Evolutionary conservation across 2,797 vertebrate genomes (phyloP).

Genomic region (Avahi laniger): DNA sequence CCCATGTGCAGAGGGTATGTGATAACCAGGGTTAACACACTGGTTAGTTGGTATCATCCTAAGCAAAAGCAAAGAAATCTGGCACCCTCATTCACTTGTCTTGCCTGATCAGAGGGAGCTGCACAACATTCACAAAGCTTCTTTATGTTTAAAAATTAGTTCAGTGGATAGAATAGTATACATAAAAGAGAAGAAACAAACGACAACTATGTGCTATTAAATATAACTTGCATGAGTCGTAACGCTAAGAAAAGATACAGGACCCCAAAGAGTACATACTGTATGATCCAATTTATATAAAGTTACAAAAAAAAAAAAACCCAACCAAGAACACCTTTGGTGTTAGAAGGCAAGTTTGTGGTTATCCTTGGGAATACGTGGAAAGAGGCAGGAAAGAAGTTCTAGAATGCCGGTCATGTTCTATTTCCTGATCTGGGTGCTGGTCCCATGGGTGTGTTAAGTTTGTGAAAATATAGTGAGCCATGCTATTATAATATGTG

Average conservation of each 20-base stretch:
- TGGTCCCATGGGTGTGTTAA: background rate
- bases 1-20: background rate
- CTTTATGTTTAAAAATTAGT: background rate
- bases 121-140: background rate
- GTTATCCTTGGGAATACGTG: background rate
- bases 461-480: background rate
- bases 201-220: background rate
- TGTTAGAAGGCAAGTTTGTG: background rate
- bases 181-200: background rate
- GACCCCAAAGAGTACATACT: background rate
- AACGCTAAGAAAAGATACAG: background rate
- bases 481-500: background rate
- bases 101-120: background rate
- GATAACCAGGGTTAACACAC: background rate
- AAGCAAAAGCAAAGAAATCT: background rate
- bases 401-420: background rate
- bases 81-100: background rate
- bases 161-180: background rate
- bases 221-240: background rate
- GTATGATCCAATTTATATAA: background rate
- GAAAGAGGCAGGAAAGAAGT: background rate
- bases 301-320: background rate
- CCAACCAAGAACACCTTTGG: background rate
- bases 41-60: background rate
- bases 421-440: background rate